Evolutionary conservation across 2,888 invertebrate genomes (phyloP).

Genomic region (Nephrotoma guestfalica): DNA sequence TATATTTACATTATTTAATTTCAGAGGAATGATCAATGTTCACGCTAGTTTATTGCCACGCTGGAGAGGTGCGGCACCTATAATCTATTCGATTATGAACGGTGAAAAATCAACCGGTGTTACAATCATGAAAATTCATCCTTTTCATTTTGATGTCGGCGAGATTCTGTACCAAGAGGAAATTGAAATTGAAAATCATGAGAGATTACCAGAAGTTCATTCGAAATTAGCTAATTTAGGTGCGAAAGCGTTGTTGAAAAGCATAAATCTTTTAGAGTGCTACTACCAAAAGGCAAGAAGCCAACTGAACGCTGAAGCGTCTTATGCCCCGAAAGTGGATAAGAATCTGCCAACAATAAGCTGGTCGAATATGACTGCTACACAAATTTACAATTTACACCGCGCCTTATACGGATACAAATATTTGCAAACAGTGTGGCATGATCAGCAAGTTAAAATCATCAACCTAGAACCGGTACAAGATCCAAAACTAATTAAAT

Average conservation of each 20-base stretch:
- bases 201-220: constrained; percentile 50
- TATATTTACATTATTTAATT: not conserved
- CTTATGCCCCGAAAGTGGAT: constrained; percentile 52
- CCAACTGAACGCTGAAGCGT: not conserved
- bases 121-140: constrained; percentile 73
- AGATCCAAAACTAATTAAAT: not conserved
- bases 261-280: constrained; percentile 42
- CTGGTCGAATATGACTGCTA: constrained; percentile 50
- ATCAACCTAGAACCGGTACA: constrained; percentile 18
- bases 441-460: constrained; percentile 45
- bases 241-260: constrained; percentile 47
- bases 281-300: constrained; percentile 18
- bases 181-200: constrained; percentile 39
- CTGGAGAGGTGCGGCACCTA: constrained; percentile 89
- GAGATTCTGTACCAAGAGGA: constrained; percentile 38
- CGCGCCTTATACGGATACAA: constrained; percentile 53
- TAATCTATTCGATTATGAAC: constrained; percentile 68
- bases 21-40: constrained; percentile 81
- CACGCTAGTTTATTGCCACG: constrained; percentile 84
- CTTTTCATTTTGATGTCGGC: constrained; percentile 70
- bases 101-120: constrained; percentile 72
- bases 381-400: constrained; percentile 51
- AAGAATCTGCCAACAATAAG: constrained; percentile 41
- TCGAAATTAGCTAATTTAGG: constrained; percentile 49
- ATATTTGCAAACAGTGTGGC: constrained; percentile 45